These are phyloP conservation scores for Lepisosteus osseus DNA, from an alignment of 2,113 vertebrate genomes.

Conservation along the genomic window DNA sequence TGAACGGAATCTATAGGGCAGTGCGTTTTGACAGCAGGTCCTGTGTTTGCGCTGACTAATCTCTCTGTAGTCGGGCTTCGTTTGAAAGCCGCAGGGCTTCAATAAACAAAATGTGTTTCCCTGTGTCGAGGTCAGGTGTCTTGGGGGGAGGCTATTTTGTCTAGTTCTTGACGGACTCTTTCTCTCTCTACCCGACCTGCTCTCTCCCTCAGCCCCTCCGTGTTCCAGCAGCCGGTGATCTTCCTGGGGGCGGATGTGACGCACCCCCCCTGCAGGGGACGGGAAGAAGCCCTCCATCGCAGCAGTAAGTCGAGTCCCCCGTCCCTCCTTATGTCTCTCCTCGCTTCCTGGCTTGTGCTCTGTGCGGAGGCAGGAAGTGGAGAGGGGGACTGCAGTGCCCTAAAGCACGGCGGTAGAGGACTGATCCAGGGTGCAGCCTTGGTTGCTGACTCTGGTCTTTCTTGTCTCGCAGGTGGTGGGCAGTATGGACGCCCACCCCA, in stretches of 20 bases:
- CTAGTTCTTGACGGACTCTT: not conserved
- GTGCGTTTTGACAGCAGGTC: not conserved
- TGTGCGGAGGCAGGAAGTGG: not conserved
- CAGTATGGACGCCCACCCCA: constrained; percentile 98
- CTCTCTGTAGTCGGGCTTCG: no score
- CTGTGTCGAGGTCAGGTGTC: no score
- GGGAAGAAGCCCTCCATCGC: constrained; percentile 98
- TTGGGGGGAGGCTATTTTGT: not conserved
- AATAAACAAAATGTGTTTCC: no score
- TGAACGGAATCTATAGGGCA: not conserved
- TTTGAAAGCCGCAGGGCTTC: no score
- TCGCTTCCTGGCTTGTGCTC: constrained; percentile 12
- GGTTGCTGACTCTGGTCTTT: no score
- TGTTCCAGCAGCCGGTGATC: constrained; percentile 99
- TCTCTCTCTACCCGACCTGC: not conserved
- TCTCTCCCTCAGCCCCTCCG: constrained; percentile 77
- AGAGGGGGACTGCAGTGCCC: no score
- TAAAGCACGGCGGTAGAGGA: no score
- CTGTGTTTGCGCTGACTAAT: not conserved
- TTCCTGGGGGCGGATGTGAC: constrained; percentile 98
- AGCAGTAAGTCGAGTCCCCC: constrained; percentile 75
- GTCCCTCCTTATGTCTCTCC: not conserved
- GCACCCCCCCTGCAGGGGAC: constrained; percentile 95
- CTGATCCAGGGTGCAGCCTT: no score
- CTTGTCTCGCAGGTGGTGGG: constrained; percentile 81